Conservation (phyloP, 2,888 invertebrate species). For the Clistopyga incitator region DNA sequence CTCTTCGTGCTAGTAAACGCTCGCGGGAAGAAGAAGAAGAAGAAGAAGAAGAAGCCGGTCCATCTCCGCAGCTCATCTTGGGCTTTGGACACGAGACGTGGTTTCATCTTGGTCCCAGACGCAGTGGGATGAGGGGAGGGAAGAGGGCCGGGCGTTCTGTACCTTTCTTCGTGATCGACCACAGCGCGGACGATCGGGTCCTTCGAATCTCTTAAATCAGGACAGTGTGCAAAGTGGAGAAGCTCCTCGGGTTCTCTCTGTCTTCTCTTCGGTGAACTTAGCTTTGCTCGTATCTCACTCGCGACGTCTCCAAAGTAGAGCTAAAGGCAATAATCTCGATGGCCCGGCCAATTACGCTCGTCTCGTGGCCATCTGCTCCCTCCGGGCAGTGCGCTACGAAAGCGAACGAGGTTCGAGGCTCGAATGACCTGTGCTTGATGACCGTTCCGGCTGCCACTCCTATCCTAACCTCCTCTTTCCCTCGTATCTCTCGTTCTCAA, state of each 20-base stretch:
- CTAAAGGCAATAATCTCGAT: constrained; percentile 81
- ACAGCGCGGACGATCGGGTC: constrained; percentile 26
- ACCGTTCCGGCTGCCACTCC: constrained; percentile 65
- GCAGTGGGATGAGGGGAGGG: constrained; percentile 18
- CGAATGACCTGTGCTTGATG: constrained; percentile 61
- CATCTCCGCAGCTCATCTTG: constrained; percentile 21
- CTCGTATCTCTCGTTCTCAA: constrained; percentile 33
- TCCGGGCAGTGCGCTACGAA: constrained; percentile 63
- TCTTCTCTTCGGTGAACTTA: constrained; percentile 3
- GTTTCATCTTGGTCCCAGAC: constrained; percentile 23
- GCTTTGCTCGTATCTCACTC: constrained; percentile 43
- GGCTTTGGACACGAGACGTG: constrained; percentile 43
- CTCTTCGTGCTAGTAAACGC: constrained; percentile 63
- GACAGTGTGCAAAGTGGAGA: constrained; percentile 30
- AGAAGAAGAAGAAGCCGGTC: background rate
- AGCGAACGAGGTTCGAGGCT: constrained; percentile 37
- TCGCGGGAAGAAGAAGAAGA: background rate
- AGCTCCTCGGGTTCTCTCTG: background rate
- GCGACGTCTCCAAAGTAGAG: constrained; percentile 68
- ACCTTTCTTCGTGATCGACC: constrained; percentile 32
- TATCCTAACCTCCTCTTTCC: constrained; percentile 37
- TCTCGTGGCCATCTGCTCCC: constrained; percentile 83
- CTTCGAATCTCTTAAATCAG: constrained; percentile 40
- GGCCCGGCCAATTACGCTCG: constrained; percentile 82
- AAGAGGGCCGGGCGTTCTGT: constrained; percentile 7